Percentiles rank a stretch among this genome's conserved stretches.
Conservation (phyloP, 1,140 invertebrate species). For the Lerema accius region DNA sequence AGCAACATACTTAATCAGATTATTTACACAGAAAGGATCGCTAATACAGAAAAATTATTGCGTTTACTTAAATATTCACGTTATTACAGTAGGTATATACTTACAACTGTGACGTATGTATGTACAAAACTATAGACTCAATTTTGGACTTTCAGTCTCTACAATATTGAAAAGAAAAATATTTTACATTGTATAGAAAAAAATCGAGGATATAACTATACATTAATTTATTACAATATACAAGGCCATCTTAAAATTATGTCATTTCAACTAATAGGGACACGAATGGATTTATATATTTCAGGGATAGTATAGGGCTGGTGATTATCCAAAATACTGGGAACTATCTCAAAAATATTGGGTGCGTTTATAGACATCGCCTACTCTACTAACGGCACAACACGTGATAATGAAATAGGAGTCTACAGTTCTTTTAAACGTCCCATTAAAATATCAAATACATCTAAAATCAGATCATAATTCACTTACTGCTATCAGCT, state of each 20-base stretch:
- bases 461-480: conserved; percentile 29
- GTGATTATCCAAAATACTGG: conserved; percentile 3
- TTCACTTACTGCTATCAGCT: conserved; percentile 24
- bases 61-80: conserved; percentile 72
- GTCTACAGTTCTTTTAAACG: conserved; percentile 8
- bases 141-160: conserved; percentile 81
- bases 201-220: conserved; percentile 62
- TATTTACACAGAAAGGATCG: conserved; percentile 66
- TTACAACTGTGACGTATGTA: conserved; percentile 78
- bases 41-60: conserved; percentile 80
- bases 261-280: conserved; percentile 39
- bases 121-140: conserved; percentile 81
- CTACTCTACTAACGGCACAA: too few relatives aligned
- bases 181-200: conserved; percentile 66
- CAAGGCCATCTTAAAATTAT: conserved; percentile 65
- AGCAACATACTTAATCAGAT: conserved; percentile 31
- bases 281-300: conserved; percentile 34
- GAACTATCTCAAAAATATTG: conserved; percentile 1
- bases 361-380: conserved; percentile 8
- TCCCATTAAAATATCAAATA: conserved; percentile 16
- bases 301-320: conserved; percentile 38
- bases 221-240: conserved; percentile 71
- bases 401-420: not conserved
- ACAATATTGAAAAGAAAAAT: conserved; percentile 67
- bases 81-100: conserved; percentile 72